Evolutionary conservation across 2,797 vertebrate genomes (phyloP), one percentile per base, ranked within the genome.

Genomic region (Alcedo quadribrachys): DNA sequence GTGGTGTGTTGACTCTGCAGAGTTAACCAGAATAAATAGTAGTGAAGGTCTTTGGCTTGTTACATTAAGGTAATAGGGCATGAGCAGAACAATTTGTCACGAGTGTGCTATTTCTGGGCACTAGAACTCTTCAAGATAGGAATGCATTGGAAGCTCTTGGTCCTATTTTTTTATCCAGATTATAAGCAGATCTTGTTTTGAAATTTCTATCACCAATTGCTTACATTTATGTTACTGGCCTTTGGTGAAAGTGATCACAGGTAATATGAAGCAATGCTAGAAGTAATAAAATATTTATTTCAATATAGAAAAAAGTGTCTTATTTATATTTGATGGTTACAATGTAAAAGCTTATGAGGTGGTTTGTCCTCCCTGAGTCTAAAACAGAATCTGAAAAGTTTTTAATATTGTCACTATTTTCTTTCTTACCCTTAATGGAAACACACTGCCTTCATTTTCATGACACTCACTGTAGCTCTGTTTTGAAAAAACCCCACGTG

Each of bases 41-140:
- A 67, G 85, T 43, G 50, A 53, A 77, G 78, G 63, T 87, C 86
- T 91, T 96, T 74, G 55, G 46, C 89, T 79, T 81, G 90, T 66
- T 95, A 58, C 78, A 82, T 91, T 95, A 89, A 71, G 65, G 85
- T 88, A 94, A 94, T 92, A 78, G 94, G 80, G 78, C 89, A 70
- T 40, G 50, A 76, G 74, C 89, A 95, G 94, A 91, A 81, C 61
- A 85, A 86, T 86, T 95, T 92, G 67, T 69, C 78, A 33, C 28
- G 27, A 42, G 48, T 24, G 62, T 57, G 65, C 83, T 92, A 82
- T 95, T 96, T 90, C 74, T 91, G 81, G 71, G 32, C 89, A 53
- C 25, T 91, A 14, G 66, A 85, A 91, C 54, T 86, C 51, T 32
- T 81, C 30, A 46, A 81, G 67, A 48, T 37, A 55, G 83, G 58